A percentile compares a stretch with the other conserved stretches of the same genome.
Conservation (phyloP, 2,888 invertebrate genomes). For the Chaetoderma sp. region DNA sequence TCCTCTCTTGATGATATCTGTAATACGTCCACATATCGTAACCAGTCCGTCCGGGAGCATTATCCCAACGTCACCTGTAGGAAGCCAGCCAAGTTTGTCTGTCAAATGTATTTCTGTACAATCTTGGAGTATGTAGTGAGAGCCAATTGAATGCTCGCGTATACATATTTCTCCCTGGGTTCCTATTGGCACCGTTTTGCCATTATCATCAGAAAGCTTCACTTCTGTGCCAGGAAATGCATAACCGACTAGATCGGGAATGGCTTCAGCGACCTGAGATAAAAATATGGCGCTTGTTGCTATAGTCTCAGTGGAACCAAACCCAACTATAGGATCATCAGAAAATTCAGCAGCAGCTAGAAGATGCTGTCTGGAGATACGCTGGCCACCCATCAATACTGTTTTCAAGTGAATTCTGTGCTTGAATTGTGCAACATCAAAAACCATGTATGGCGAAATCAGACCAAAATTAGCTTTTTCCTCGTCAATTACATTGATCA, state of each 20-base stretch:
- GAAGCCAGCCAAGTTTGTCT: not conserved
- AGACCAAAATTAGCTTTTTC: not conserved
- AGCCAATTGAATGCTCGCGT: too few relatives aligned
- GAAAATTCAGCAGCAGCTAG: too few relatives aligned
- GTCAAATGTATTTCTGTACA: too few relatives aligned
- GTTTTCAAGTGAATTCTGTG: too few relatives aligned
- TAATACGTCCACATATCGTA: not conserved
- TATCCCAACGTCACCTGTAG: not conserved
- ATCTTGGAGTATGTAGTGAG: too few relatives aligned
- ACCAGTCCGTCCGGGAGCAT: not conserved
- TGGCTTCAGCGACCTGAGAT: too few relatives aligned
- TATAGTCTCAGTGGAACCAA: too few relatives aligned
- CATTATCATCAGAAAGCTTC: slow-evolving; percentile 1
- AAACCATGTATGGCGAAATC: not conserved
- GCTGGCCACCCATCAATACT: too few relatives aligned
- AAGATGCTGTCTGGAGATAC: too few relatives aligned
- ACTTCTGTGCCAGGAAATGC: not conserved
- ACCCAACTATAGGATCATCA: too few relatives aligned
- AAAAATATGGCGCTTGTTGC: too few relatives aligned
- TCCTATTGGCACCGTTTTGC: slow-evolving; percentile 2
- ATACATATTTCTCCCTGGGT: slow-evolving; percentile 10
- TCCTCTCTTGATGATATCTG: slow-evolving; percentile 7
- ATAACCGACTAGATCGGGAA: not conserved
- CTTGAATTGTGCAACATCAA: not conserved
- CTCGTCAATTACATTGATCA: not conserved